Base-by-base conservation (phyloP, 2,797 vertebrate species). In the Macroramphosus scolopax region DNA sequence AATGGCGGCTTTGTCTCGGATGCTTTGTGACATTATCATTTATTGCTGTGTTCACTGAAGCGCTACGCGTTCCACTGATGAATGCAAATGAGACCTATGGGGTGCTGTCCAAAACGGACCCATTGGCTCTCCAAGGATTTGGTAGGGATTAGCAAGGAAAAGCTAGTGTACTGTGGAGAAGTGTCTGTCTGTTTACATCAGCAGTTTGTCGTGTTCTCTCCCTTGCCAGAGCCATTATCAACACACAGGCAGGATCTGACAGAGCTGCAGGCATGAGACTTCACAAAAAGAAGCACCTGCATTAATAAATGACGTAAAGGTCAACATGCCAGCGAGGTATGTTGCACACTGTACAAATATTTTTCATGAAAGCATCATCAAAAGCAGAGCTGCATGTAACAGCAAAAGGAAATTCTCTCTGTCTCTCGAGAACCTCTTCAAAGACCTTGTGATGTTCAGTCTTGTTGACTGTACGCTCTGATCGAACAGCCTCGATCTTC, bases 161-260 rank as follows among this genome's bases (percentile, higher is more conserved):
- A 72, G 60, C 65, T 65, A 65, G 70, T 75, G 72, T 57, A 64
- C 55, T 67, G 69, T 67, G 63, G 52, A 57, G 67, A 69, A 71
- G 47, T 63, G 66, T 75, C 36, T 72, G 63, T 66, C 65, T 70
- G 74, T 83, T 67, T 65, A 66, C 73, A 64, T 78, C 72, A 77
- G 65, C 73, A 64, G 43, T 79, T 72, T 63, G 71, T 54, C 38
- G n/a, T n/a, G n/a, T n/a, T n/a, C 7, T 34, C 40, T 22, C 16
- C 55, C 11, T 25, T 8, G 13, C 53, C 50, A 17, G 24, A 60
- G 25, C 40, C 11, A 17, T 51, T 22, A 36, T 63, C 51, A 44
- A 39, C 54, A 28, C 47, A 0, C 8, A 47, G 35, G 55, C 14
- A 10, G 38, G 29, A 56, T 24, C 33, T 29, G 53, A 61, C 53